Percentiles rank a stretch among this genome's conserved stretches.
phyloP scores from a whole-genome alignment of 1,140 invertebrate species.

The Aporrectodea caliginosa region DNA sequence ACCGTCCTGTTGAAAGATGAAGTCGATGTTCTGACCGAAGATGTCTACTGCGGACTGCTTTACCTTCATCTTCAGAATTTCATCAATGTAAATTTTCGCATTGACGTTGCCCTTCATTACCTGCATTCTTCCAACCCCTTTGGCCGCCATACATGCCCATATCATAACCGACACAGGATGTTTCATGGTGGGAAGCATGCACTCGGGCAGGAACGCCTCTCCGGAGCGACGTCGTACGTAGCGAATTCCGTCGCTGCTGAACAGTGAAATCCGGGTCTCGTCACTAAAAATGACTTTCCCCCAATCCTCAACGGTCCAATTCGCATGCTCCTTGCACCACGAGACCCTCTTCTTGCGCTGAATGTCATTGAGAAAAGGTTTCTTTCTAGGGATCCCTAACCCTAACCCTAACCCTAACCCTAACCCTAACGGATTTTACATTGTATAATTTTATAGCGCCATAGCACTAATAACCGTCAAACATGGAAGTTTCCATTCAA shows the following conservation, averaged over 20 bases:
- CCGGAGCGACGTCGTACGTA: neutral
- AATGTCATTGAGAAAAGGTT: neutral
- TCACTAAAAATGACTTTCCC: neutral
- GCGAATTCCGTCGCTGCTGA: neutral
- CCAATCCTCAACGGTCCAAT: neutral
- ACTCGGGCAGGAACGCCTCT: neutral
- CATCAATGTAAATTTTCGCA: neutral
- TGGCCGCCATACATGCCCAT: neutral
- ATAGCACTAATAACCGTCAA: too few species aligned
- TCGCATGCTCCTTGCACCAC: neutral
- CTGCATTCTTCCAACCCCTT: neutral
- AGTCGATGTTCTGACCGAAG: neutral
- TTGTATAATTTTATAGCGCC: too few species aligned
- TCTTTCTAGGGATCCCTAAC: neutral
- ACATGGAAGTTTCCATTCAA: too few species aligned
- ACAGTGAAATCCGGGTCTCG: neutral
- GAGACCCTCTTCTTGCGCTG: neutral
- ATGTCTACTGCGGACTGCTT: neutral
- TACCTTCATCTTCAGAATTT: neutral
- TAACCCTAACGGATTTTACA: too few species aligned
- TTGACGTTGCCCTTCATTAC: neutral
- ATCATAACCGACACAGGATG: neutral
- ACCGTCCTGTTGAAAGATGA: constrained; percentile 11
- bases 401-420: too few species aligned
- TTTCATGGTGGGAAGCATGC: neutral